These are phyloP conservation scores for Urophycis tenuis DNA, from an alignment of 2,797 vertebrate genomes.

Conservation along the genomic window DNA sequence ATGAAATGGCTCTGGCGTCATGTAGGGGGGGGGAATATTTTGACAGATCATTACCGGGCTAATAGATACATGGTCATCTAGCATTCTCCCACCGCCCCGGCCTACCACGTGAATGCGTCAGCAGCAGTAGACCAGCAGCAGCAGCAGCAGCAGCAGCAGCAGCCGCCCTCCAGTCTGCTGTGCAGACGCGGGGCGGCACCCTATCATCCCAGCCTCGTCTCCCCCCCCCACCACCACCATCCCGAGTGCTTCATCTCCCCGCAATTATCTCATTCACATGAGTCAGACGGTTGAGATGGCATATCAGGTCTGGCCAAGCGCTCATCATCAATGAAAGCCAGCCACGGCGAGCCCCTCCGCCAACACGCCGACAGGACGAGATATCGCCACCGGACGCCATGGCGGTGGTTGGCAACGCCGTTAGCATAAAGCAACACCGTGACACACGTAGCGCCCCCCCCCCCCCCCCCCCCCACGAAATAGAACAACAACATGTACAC, in stretches of 20 bases:
- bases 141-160: too few species aligned
- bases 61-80: not conserved
- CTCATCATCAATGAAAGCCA: not conserved
- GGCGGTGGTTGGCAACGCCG: too few species aligned
- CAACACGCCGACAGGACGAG: too few species aligned
- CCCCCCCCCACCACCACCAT: too few species aligned
- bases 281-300: too few species aligned
- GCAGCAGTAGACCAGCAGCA: not conserved
- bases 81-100: not conserved
- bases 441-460: too few species aligned
- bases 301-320: not conserved
- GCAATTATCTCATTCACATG: not conserved
- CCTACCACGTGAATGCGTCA: not conserved
- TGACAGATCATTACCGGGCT: not conserved
- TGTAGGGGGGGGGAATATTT: not conserved
- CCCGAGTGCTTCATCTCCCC: not conserved
- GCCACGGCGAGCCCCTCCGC: too few species aligned
- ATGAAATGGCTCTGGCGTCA: not conserved
- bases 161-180: too few species aligned
- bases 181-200: too few species aligned
- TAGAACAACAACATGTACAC: not conserved
- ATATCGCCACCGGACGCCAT: too few species aligned
- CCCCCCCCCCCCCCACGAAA: not conserved
- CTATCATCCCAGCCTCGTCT: not conserved
- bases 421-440: too few species aligned